These are phyloP conservation scores for Oreotrochilus melanogaster DNA, from an alignment of 2,113 vertebrate genomes.

Conservation along the genomic window DNA sequence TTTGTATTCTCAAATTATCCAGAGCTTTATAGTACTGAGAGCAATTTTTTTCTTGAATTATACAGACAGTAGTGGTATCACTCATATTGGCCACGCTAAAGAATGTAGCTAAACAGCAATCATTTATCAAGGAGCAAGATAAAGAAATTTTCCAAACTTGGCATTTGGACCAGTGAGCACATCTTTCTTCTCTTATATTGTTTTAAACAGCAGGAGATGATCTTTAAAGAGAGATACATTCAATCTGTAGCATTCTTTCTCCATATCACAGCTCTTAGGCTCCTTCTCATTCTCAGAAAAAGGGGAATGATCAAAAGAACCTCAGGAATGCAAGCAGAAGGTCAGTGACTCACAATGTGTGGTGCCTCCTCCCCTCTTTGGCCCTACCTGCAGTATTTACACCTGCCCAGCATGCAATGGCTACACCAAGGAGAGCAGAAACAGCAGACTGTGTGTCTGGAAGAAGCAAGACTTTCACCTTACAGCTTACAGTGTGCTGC, in stretches of 20 bases:
- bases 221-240: neutral
- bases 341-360: neutral
- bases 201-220: neutral
- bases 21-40: neutral
- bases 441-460: neutral
- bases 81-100: neutral
- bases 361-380: neutral
- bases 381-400: neutral
- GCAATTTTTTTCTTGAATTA: neutral
- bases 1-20: neutral
- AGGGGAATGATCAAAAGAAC: neutral
- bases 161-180: neutral
- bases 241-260: neutral
- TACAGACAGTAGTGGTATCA: neutral
- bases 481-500: too few relatives aligned
- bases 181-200: neutral
- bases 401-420: neutral
- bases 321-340: neutral
- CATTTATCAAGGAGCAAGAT: neutral
- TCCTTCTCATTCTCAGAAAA: neutral
- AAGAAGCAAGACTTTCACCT: neutral
- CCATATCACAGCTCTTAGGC: neutral
- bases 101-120: neutral
- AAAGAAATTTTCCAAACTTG: neutral
- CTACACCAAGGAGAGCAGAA: neutral